Base-by-base conservation (phyloP, 2,888 invertebrate genomes). In the Leptinotarsa juncta region DNA sequence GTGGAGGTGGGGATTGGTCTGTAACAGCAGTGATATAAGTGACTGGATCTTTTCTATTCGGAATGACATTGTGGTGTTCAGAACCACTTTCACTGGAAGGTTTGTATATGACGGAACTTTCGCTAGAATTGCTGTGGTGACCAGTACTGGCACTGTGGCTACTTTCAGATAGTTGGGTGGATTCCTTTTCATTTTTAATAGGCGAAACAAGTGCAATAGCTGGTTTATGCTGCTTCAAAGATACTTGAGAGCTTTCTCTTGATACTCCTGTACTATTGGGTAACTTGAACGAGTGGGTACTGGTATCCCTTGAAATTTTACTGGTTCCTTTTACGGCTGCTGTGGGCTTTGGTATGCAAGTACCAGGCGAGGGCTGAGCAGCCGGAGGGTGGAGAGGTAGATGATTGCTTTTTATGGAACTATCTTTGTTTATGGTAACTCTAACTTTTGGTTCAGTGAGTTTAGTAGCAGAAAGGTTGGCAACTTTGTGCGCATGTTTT, bases 271-370 rank as follows among this genome's bases (percentile, higher is more conserved):
- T 70, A n/a, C 86, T 86, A 70, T 87, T 74, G 82, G 82, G 86
- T 83, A 77, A 85, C 82, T 85, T 88, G 82, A 82, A 85, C 73
- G 79, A 73, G 70, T 74, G 74, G 65, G 90, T 89, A 90, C 90
- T 89, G 87, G 88, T 88, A 85, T 92, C 80, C 57, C 92, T 87
- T 90, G 90, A 79, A 82, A 92, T 90, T 88, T 96, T 96, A 77
- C 94, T 94, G 32, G 95, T 96, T 78, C 96, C 97, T 89, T 97
- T 97, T 49, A 97, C 95, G 73, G 96, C 95, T 12, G 96, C 96
- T 62, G 96, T 96, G 2, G 97, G 97, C 87, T 97, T 97, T 0
- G 97, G 96, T 81, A 97, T 94, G 20, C 95, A 95, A 7, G 94
- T 90, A 80, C 91, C 87, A 72, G 90, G 86, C 71, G 82, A 88